phyloP scores from a whole-genome alignment of 2,888 invertebrate genomes.

The Orchestes rusci region DNA sequence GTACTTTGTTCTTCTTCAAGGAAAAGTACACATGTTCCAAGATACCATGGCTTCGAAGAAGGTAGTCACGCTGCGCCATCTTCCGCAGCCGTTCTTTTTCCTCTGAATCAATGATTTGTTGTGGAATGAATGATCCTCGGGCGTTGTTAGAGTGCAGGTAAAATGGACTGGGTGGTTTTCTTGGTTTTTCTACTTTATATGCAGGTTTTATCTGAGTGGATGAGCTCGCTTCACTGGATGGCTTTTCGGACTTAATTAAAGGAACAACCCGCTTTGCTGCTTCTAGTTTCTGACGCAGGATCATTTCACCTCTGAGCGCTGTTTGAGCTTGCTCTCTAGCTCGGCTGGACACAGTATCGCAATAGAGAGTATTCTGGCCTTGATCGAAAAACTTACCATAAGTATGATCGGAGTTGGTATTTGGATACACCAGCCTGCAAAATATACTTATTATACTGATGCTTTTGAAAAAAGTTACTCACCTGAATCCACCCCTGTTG shows the following conservation, averaged over 20 bases:
- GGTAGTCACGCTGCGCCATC: conserved; percentile 60
- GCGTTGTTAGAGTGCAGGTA: conserved; percentile 30
- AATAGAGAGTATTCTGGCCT: conserved; percentile 65
- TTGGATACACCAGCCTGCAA: conserved; percentile 66
- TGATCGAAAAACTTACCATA: conserved; percentile 70
- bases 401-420: conserved; percentile 47
- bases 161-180: conserved; percentile 4
- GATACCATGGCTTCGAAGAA: conserved; percentile 63
- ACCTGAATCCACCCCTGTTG: conserved; percentile 66
- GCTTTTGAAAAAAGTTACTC: too few species aligned
- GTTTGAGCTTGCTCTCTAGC: conserved; percentile 70
- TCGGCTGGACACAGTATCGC: conserved; percentile 64
- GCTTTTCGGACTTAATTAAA: conserved; percentile 18
- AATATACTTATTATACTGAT: too few species aligned
- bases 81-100: conserved; percentile 62
- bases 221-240: conserved; percentile 3
- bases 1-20: conserved; percentile 60
- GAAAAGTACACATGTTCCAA: conserved; percentile 60
- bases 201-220: too few species aligned
- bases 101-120: conserved; percentile 61
- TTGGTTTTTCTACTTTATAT: conserved; percentile 5
- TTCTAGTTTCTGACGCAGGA: conserved; percentile 53
- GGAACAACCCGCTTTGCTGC: conserved; percentile 48
- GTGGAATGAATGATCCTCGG: conserved; percentile 53
- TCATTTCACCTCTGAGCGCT: conserved; percentile 61